phyloP scores from a whole-genome alignment of 92 coral and sea anemone species.

The Epizoanthus fatuus region DNA sequence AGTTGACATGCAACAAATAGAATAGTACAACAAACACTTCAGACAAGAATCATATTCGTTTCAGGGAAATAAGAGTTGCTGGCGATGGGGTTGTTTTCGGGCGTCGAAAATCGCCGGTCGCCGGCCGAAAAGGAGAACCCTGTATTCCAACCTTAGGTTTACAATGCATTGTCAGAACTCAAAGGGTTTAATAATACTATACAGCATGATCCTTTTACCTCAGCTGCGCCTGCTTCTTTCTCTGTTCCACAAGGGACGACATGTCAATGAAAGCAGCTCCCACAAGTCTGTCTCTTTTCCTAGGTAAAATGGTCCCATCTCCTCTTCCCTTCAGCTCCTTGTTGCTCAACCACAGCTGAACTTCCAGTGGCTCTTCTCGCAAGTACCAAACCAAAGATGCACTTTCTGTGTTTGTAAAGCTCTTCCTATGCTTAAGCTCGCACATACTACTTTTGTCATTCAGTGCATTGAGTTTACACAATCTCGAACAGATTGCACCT shows the following conservation, averaged over 20 bases:
- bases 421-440: conserved; percentile 83
- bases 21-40: too few relatives aligned
- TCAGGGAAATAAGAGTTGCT: too few relatives aligned
- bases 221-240: conserved; percentile 69
- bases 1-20: too few relatives aligned
- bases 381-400: conserved; percentile 89
- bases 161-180: background rate
- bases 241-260: conserved; percentile 74
- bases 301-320: conserved; percentile 52
- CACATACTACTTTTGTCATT: conserved; percentile 68
- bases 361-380: conserved; percentile 89
- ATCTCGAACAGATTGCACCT: conserved; percentile 91
- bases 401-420: conserved; percentile 67
- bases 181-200: background rate
- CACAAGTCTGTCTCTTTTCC: conserved; percentile 91
- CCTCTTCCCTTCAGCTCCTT: conserved; percentile 52
- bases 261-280: conserved; percentile 92
- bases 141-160: background rate
- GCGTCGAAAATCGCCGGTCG: too few relatives aligned
- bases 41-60: too few relatives aligned
- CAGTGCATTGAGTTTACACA: conserved; percentile 50
- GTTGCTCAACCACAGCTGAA: conserved; percentile 93
- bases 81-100: too few relatives aligned
- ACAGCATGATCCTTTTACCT: conserved; percentile 49
- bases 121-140: too few relatives aligned